phyloP scores from a whole-genome alignment of 2,888 invertebrate genomes.

The Lithophane leautieri region DNA sequence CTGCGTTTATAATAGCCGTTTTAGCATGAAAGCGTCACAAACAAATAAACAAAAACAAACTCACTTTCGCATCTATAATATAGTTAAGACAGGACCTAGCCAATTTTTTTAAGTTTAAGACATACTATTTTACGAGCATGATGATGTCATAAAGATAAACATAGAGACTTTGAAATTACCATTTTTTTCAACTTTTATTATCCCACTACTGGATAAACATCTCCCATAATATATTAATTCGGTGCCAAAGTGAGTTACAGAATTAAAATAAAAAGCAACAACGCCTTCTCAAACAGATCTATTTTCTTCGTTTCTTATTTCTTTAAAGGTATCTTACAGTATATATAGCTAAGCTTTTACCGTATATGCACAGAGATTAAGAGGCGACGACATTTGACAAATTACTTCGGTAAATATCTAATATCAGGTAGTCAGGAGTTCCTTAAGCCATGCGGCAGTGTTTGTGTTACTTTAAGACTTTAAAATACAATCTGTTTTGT shows the following conservation, averaged over 20 bases:
- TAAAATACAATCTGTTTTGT: constrained; percentile 19
- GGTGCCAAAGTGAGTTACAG: background rate
- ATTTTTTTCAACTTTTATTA: background rate
- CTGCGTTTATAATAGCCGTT: too few species aligned
- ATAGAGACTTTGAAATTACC: background rate
- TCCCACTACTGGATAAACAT: too few species aligned
- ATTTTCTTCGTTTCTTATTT: background rate
- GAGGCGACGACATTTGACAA: constrained; percentile 43
- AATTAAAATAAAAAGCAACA: background rate
- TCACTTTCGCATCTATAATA: too few species aligned
- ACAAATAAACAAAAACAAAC: too few species aligned
- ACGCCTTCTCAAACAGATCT: background rate
- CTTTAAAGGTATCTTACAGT: background rate
- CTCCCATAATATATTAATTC: background rate
- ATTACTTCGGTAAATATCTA: constrained; percentile 54
- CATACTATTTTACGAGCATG: background rate
- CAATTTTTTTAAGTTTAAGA: background rate
- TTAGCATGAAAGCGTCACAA: too few species aligned
- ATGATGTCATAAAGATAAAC: background rate
- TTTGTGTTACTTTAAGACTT: constrained; percentile 45
- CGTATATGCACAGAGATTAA: constrained; percentile 29
- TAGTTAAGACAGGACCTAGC: too few species aligned
- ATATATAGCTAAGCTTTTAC: constrained; percentile 8
- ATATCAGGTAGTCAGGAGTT: constrained; percentile 44
- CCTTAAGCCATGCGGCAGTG: constrained; percentile 29